Conservation (phyloP, 2,888 invertebrate genomes). For the Steinernema scapterisci region DNA sequence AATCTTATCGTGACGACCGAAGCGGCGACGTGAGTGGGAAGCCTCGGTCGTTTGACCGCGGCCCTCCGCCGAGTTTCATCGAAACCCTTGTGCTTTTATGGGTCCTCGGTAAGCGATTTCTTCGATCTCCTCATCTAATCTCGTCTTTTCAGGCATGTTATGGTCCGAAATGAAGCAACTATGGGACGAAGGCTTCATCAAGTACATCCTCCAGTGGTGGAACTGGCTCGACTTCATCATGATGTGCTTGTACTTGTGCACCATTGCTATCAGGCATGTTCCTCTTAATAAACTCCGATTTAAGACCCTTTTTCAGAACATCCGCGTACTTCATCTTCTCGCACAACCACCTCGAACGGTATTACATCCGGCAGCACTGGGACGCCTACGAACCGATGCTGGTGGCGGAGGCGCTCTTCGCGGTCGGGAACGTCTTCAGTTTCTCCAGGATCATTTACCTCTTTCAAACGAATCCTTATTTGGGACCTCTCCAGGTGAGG, state of each 20-base stretch:
- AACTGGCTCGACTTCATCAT: constrained; percentile 74
- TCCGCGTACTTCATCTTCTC: constrained; percentile 50
- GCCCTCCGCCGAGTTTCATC: constrained; percentile 71
- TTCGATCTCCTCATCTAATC: neutral
- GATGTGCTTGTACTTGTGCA: constrained; percentile 72
- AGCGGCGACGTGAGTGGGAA: constrained; percentile 45
- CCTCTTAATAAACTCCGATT: neutral
- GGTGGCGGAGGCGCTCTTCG: constrained; percentile 72
- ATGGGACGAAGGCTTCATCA: constrained; percentile 71
- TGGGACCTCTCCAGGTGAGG: constrained; percentile 72
- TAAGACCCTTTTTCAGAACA: constrained; percentile 38
- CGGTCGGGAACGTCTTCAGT: constrained; percentile 72
- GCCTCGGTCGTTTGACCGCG: constrained; percentile 67
- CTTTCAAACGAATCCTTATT: constrained; percentile 72
- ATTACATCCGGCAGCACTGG: constrained; percentile 69
- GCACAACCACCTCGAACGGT: constrained; percentile 43
- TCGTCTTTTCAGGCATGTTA: constrained; percentile 69
- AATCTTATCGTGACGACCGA: constrained; percentile 59
- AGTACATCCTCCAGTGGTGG: constrained; percentile 73
- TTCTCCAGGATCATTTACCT: constrained; percentile 73
- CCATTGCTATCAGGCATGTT: constrained; percentile 71
- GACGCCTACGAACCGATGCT: constrained; percentile 72
- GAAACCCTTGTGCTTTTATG: constrained; percentile 72
- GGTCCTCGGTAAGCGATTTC: constrained; percentile 70
- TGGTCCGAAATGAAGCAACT: constrained; percentile 73